Conservation (phyloP, 2,888 invertebrate species). For the Deilephila elpenor region DNA sequence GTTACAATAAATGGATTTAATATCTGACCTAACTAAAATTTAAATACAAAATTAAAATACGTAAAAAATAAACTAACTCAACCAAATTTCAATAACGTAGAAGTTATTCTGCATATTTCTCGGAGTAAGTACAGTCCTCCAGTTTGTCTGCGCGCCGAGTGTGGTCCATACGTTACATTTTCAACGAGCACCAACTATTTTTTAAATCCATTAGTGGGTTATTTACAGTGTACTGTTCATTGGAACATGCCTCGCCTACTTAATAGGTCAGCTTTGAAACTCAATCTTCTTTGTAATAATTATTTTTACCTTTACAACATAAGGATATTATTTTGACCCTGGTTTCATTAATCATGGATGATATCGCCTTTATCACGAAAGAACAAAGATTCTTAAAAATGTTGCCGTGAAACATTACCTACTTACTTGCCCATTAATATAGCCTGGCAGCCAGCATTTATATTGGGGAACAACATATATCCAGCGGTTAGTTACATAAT, state of each 20-base stretch:
- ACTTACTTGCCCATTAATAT: too few relatives aligned
- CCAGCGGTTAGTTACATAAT: too few relatives aligned
- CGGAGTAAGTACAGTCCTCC: background rate
- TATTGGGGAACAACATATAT: too few relatives aligned
- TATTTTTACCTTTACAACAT: conserved; percentile 24
- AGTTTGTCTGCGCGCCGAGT: background rate
- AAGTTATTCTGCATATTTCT: background rate
- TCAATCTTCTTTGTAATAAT: conserved; percentile 52
- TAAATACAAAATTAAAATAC: too few relatives aligned
- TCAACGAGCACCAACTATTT: background rate
- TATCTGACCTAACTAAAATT: too few relatives aligned
- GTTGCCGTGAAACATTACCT: too few relatives aligned
- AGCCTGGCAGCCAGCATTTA: too few relatives aligned
- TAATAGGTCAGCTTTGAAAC: conserved; percentile 60
- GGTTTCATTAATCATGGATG: conserved; percentile 8
- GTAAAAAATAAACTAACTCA: background rate
- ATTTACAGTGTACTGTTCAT: background rate
- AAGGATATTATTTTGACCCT: conserved; percentile 21
- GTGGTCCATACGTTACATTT: conserved; percentile 2
- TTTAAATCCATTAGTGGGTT: background rate
- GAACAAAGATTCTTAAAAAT: background rate
- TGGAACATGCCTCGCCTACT: conserved; percentile 33
- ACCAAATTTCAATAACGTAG: background rate
- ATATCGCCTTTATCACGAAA: background rate
- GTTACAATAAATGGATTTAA: too few relatives aligned